A percentile compares a stretch with the other conserved stretches of the same genome.
phyloP scores from a whole-genome alignment of 2,113 vertebrate species.

The Brachionichthys hirsutus region DNA sequence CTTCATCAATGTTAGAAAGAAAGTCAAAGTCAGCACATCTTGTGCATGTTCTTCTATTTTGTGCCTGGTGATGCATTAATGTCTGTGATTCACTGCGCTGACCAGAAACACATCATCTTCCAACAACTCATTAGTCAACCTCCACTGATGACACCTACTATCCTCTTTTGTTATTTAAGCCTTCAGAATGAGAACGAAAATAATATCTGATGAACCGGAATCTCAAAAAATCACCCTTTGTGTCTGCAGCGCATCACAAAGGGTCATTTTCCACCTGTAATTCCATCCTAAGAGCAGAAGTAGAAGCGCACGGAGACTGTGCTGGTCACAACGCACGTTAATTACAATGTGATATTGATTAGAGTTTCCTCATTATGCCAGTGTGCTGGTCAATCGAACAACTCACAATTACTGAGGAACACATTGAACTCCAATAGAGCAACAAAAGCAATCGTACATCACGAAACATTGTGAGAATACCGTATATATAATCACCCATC shows the following conservation, averaged over 20 bases:
- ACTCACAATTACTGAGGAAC: constrained; percentile 64
- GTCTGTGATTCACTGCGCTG: too few relatives aligned
- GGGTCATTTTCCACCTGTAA: not conserved
- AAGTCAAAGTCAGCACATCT: not conserved
- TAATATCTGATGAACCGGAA: too few relatives aligned
- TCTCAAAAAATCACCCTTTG: too few relatives aligned
- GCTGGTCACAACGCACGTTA: constrained; percentile 11
- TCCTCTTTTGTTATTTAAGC: too few relatives aligned
- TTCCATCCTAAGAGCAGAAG: constrained; percentile 1
- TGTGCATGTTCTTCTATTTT: not conserved
- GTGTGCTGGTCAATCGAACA: constrained; percentile 55
- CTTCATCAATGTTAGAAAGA: too few relatives aligned
- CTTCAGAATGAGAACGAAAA: too few relatives aligned
- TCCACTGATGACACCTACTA: too few relatives aligned
- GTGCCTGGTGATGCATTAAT: too few relatives aligned
- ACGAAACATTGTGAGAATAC: constrained; percentile 4
- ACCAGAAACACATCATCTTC: too few relatives aligned
- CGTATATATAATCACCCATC: constrained; percentile 3
- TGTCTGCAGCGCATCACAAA: not conserved
- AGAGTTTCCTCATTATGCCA: constrained; percentile 70
- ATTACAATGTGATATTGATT: constrained; percentile 64
- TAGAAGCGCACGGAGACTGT: not conserved
- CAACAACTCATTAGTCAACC: too few relatives aligned
- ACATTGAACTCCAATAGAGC: constrained; percentile 70
- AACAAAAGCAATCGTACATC: constrained; percentile 30